Percentiles rank a stretch among this genome's conserved stretches.
phyloP scores from a whole-genome alignment of 2,113 vertebrate genomes.

The Paramisgurnus dabryanus region DNA sequence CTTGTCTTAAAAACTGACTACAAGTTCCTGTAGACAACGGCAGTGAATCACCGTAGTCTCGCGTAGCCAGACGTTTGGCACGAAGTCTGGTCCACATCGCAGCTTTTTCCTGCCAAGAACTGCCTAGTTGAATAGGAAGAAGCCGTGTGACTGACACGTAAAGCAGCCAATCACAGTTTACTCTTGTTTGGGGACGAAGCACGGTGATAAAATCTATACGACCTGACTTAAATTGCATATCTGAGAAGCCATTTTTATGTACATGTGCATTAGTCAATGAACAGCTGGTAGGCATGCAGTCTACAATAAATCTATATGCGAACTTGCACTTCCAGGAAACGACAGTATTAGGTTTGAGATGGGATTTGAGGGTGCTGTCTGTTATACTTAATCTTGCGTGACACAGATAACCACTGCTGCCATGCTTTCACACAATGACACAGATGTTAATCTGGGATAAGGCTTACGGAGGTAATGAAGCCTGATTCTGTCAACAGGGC shows the following conservation, averaged over 20 bases:
- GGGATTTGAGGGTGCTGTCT: slow-evolving; percentile 7
- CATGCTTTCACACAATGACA: slow-evolving; percentile 15
- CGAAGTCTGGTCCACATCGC: slow-evolving; percentile 12
- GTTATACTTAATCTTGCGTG: slow-evolving; percentile 22
- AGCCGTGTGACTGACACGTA: not conserved
- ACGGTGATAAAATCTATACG: too few relatives aligned
- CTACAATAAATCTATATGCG: not conserved
- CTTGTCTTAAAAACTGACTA: slow-evolving; percentile 48
- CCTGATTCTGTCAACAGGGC: slow-evolving; percentile 8
- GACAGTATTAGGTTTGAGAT: slow-evolving; percentile 2
- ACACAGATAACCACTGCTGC: not conserved
- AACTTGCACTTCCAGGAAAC: not conserved
- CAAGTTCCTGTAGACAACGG: slow-evolving; percentile 41
- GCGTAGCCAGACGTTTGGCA: slow-evolving; percentile 6
- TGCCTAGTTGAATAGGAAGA: not conserved
- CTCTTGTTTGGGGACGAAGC: not conserved
- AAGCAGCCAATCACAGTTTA: not conserved
- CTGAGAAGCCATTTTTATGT: too few relatives aligned
- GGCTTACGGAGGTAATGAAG: slow-evolving; percentile 21
- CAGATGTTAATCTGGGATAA: slow-evolving; percentile 33
- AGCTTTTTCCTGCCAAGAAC: not conserved
- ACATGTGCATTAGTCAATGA: not conserved
- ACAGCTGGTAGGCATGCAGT: not conserved
- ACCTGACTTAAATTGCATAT: too few relatives aligned
- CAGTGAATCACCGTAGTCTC: slow-evolving; percentile 13